phyloP scores from a whole-genome alignment of 2,888 invertebrate genomes.

The Tubiluchus corallicola region DNA sequence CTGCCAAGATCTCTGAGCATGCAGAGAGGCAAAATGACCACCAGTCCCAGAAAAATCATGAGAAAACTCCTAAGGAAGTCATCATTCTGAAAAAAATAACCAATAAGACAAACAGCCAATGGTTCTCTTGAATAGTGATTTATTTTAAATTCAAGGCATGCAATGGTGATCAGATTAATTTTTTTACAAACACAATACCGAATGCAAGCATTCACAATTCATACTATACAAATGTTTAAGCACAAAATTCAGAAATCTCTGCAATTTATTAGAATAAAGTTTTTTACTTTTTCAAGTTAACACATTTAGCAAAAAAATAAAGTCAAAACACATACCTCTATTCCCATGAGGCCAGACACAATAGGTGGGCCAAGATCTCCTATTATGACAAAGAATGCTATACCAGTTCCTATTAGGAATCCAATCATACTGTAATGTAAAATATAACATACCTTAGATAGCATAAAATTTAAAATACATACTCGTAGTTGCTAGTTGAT shows the following conservation, averaged over 20 bases:
- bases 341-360: constrained; percentile 52
- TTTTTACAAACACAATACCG: too few species aligned
- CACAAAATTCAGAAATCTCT: too few species aligned
- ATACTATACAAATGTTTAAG: too few species aligned
- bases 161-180: neutral
- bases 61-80: constrained; percentile 19
- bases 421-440: constrained; percentile 53
- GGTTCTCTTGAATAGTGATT: constrained; percentile 14
- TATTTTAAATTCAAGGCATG: constrained; percentile 13
- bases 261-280: too few species aligned
- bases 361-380: constrained; percentile 89
- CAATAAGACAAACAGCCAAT: constrained; percentile 13
- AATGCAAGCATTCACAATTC: too few species aligned
- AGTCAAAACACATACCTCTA: constrained; percentile 37
- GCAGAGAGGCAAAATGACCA: constrained; percentile 70
- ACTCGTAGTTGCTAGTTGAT: neutral
- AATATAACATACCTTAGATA: neutral
- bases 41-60: constrained; percentile 28
- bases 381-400: constrained; percentile 93
- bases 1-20: constrained; percentile 74
- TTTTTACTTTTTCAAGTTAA: too few species aligned
- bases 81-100: too few species aligned
- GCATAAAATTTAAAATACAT: constrained; percentile 2
- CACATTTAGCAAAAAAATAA: too few species aligned
- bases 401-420: constrained; percentile 77